A percentile compares a stretch with the other conserved stretches of the same genome.
phyloP scores from a whole-genome alignment of 2,888 invertebrate species.

The Agrotis ipsilon region DNA sequence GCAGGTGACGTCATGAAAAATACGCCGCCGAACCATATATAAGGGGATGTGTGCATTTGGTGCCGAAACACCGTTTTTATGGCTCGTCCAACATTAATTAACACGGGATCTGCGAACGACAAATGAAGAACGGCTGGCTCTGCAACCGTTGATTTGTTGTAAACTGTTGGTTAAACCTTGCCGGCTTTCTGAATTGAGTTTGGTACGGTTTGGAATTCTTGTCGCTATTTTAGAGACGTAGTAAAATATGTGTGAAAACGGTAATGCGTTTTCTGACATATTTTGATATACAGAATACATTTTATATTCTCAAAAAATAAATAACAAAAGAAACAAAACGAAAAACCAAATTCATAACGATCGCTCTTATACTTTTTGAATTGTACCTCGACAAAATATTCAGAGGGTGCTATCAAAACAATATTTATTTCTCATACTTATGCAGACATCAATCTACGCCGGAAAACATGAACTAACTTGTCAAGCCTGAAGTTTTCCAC shows the following conservation, averaged over 20 bases:
- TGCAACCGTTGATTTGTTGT: constrained; percentile 62
- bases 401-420: constrained; percentile 34
- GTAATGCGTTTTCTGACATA: no score
- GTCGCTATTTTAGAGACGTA: constrained; percentile 19
- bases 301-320: not conserved
- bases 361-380: constrained; percentile 10
- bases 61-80: constrained; percentile 72
- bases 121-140: constrained; percentile 72
- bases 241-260: no score
- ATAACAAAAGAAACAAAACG: not conserved
- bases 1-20: constrained; percentile 84
- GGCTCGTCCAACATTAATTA: constrained; percentile 75
- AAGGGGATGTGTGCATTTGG: constrained; percentile 67
- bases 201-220: constrained; percentile 17
- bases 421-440: constrained; percentile 70
- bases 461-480: constrained; percentile 77
- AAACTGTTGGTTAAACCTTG: constrained; percentile 38
- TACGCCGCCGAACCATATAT: constrained; percentile 71
- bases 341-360: constrained; percentile 11
- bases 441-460: constrained; percentile 80
- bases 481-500: constrained; percentile 76
- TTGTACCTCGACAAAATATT: constrained; percentile 32
- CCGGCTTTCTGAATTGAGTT: constrained; percentile 34
- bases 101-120: constrained; percentile 71
- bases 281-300: constrained; percentile 3